A percentile compares a stretch with the other conserved stretches of the same genome.
Evolutionary conservation across 30 jellyfish, hydroid and myxozoan genomes (phyloP).

Genomic region (Aurelia aurita): DNA sequence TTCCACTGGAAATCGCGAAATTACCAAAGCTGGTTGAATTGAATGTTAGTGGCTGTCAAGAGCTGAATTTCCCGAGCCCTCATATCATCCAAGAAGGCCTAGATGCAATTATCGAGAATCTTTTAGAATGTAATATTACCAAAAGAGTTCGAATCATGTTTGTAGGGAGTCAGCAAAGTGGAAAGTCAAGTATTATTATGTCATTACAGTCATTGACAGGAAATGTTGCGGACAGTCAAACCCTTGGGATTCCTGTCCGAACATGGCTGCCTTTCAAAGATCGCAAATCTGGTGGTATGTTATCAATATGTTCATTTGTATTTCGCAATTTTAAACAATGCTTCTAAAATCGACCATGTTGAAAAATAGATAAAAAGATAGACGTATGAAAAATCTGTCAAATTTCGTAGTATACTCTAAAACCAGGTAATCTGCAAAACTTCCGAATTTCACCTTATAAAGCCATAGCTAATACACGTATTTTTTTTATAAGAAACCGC

Average conservation of each 20-base stretch:
- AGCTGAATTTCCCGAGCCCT: constrained; percentile 77
- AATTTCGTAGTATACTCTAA: too few species aligned
- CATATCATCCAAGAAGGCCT: constrained; percentile 71
- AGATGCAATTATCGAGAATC: constrained; percentile 67
- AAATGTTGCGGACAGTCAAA: constrained; percentile 90
- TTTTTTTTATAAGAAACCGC: too few species aligned
- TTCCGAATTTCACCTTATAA: too few species aligned
- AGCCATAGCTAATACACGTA: too few species aligned
- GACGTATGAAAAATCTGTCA: too few species aligned
- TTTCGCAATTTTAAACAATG: too few species aligned
- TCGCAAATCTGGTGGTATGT: constrained; percentile 67
- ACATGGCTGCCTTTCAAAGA: constrained; percentile 91
- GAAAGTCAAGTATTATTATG: constrained; percentile 84
- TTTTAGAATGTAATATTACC: constrained; percentile 73
- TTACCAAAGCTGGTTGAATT: constrained; percentile 63
- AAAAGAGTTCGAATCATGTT: constrained; percentile 68
- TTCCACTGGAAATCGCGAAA: constrained; percentile 76
- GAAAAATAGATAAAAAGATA: too few species aligned
- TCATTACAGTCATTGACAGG: constrained; percentile 76
- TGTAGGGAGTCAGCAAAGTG: constrained; percentile 92
- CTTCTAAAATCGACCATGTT: too few species aligned
- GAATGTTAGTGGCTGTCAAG: constrained; percentile 75
- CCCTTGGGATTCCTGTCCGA: constrained; percentile 89
- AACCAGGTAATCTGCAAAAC: too few species aligned
- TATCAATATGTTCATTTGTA: background rate